Conservation (phyloP, 2,797 vertebrate species). For the Notamacropus eugenii region DNA sequence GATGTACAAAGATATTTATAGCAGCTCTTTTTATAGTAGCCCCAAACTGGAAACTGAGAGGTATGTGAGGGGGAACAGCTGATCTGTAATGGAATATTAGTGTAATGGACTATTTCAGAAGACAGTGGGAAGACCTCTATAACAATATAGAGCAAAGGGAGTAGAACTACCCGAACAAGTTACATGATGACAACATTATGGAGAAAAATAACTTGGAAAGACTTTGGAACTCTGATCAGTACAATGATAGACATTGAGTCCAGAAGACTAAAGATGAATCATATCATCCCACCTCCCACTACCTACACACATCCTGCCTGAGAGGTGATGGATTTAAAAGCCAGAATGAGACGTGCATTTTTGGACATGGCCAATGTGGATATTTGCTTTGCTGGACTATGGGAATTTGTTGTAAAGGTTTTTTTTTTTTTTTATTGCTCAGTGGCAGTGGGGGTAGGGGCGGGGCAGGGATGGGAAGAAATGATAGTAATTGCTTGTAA, state of each 20-base stretch:
- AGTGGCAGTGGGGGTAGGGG: neutral
- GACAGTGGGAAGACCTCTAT: neutral
- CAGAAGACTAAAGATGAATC: neutral
- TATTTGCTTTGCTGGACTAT: neutral
- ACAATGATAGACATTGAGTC: neutral
- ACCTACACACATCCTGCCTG: neutral
- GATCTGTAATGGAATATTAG: neutral
- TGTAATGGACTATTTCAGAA: neutral
- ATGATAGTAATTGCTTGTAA: neutral
- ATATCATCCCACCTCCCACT: neutral
- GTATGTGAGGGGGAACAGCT: neutral
- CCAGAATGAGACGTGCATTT: neutral
- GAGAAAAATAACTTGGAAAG: neutral
- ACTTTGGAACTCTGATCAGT: neutral
- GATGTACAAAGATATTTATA: neutral
- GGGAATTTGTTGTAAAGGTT: neutral
- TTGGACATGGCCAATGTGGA: neutral
- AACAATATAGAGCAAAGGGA: neutral
- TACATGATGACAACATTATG: neutral
- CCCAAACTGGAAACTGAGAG: neutral
- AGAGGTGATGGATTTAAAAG: neutral
- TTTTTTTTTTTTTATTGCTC: neutral
- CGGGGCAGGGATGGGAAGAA: neutral
- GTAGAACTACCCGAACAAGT: neutral
- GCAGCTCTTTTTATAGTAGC: neutral